Percentiles rank a stretch among this genome's conserved stretches.
These are phyloP conservation scores for Cheumatopsyche charites DNA, from an alignment of 1,140 invertebrate genomes.

Conservation along the genomic window DNA sequence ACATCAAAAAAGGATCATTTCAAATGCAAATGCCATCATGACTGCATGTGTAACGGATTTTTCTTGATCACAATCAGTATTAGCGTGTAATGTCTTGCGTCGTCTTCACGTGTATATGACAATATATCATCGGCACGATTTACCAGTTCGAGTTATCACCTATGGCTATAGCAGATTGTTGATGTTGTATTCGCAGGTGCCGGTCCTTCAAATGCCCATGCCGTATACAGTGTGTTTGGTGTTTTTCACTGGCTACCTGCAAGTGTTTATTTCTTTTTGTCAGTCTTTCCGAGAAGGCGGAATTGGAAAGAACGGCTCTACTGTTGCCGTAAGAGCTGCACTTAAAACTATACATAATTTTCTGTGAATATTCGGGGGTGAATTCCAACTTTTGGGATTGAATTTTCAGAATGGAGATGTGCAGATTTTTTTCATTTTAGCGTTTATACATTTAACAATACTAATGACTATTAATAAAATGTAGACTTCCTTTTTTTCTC, in stretches of 20 bases:
- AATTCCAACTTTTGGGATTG: slow-evolving; percentile 5
- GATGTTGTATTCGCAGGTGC: slow-evolving; percentile 61
- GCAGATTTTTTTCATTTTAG: too few species aligned
- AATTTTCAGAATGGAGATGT: neutral
- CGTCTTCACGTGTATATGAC: neutral
- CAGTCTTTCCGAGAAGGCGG: slow-evolving; percentile 77
- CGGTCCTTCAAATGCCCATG: slow-evolving; percentile 62
- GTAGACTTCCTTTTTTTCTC: too few species aligned
- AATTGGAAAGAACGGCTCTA: slow-evolving; percentile 91
- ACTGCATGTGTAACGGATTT: slow-evolving; percentile 11
- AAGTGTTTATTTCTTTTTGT: slow-evolving; percentile 70
- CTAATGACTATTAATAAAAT: too few species aligned
- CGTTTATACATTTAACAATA: too few species aligned
- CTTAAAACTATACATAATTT: neutral
- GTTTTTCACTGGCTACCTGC: slow-evolving; percentile 69
- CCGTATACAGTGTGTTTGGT: slow-evolving; percentile 64
- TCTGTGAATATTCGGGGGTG: neutral
- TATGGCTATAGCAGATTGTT: neutral
- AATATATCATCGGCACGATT: too few species aligned
- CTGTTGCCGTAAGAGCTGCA: slow-evolving; percentile 79
- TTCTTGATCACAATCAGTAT: slow-evolving; percentile 12
- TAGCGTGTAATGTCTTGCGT: neutral
- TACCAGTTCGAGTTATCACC: too few species aligned
- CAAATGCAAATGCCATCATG: slow-evolving; percentile 3
- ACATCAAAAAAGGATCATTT: neutral